Percentiles rank a stretch among this genome's conserved stretches.
phyloP scores from a whole-genome alignment of 2,888 invertebrate genomes.

The Lasioglossum morio region DNA sequence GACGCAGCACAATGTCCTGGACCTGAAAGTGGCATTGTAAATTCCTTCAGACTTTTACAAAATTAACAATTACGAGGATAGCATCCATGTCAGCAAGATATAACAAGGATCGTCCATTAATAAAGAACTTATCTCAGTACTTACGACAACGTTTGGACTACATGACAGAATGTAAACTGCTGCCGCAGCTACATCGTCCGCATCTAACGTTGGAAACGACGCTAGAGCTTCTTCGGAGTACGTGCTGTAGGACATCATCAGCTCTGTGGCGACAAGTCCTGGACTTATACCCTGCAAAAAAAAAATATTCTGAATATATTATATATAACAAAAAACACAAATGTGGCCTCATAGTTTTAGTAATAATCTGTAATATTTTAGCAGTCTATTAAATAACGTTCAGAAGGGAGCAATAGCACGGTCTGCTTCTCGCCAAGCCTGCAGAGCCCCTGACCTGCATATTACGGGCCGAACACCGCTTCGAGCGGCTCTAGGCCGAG shows the following conservation, averaged over 20 bases:
- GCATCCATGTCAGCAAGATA: neutral
- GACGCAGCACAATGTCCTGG: slow-evolving; percentile 76
- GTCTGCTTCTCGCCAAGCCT: too few relatives aligned
- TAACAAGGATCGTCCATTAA: neutral
- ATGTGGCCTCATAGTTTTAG: neutral
- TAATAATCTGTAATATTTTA: neutral
- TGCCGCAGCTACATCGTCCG: slow-evolving; percentile 88
- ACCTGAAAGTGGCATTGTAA: slow-evolving; percentile 63
- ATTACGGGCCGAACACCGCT: too few relatives aligned
- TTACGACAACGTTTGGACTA: slow-evolving; percentile 87
- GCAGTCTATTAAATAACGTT: neutral
- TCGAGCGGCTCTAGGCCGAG: too few relatives aligned
- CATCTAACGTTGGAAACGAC: slow-evolving; percentile 84
- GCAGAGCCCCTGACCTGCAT: too few relatives aligned
- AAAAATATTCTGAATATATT: neutral
- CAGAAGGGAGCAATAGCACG: too few relatives aligned
- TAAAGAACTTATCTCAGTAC: neutral
- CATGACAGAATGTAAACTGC: slow-evolving; percentile 87
- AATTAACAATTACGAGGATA: neutral
- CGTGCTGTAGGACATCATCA: slow-evolving; percentile 82
- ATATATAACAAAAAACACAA: neutral
- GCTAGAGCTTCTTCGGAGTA: slow-evolving; percentile 78
- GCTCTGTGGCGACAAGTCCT: slow-evolving; percentile 87
- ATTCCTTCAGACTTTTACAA: neutral
- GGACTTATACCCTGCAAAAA: slow-evolving; percentile 87